Percentiles rank a stretch among this genome's conserved stretches.
Conservation (phyloP, 2,888 invertebrate species). For the Macrosiphum euphorbiae region DNA sequence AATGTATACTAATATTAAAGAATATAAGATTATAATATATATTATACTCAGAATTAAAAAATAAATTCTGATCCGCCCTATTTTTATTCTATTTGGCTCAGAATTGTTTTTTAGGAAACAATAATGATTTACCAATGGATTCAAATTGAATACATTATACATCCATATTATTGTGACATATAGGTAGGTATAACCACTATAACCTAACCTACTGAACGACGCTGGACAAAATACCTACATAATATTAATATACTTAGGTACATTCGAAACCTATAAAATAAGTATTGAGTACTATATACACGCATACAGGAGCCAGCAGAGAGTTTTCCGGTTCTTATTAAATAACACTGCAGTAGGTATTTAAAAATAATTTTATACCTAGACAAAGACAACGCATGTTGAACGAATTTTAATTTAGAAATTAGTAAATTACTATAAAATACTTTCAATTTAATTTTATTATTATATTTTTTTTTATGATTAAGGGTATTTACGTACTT, state of each 20-base stretch:
- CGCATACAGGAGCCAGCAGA: not conserved
- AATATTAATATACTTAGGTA: not conserved
- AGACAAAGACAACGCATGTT: not conserved
- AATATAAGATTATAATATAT: too few species aligned
- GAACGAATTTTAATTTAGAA: not conserved
- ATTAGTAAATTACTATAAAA: not conserved
- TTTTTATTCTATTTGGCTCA: not conserved
- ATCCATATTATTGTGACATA: too few species aligned
- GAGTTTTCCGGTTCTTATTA: not conserved
- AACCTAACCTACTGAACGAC: not conserved
- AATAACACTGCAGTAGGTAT: not conserved
- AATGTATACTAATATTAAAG: not conserved
- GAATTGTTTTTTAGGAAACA: too few species aligned
- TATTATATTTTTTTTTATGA: too few species aligned
- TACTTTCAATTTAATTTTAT: not conserved
- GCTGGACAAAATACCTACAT: not conserved
- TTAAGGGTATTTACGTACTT: not conserved
- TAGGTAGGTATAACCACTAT: too few species aligned
- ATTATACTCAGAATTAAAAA: too few species aligned
- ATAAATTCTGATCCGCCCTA: too few species aligned
- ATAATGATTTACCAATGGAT: too few species aligned
- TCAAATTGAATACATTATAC: too few species aligned
- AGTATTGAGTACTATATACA: not conserved
- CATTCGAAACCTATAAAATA: not conserved
- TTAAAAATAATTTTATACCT: not conserved